A percentile compares a stretch with the other conserved stretches of the same genome.
These are phyloP conservation scores for Mesorhabditis spiculigera DNA, from an alignment of 2,888 invertebrate genomes.

Conservation along the genomic window DNA sequence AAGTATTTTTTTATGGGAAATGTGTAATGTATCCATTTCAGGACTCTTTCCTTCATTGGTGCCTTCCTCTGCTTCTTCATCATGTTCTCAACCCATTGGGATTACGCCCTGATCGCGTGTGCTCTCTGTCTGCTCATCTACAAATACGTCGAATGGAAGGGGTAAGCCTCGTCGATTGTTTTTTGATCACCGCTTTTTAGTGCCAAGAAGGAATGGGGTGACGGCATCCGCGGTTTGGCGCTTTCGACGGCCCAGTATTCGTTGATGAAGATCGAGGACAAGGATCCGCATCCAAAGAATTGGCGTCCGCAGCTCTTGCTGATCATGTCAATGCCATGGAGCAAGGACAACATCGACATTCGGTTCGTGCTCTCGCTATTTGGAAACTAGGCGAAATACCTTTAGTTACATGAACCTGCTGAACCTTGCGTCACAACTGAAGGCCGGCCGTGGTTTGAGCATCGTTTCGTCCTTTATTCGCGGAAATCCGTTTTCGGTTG, in stretches of 20 bases:
- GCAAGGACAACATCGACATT: constrained; percentile 60
- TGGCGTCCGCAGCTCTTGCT: constrained; percentile 97
- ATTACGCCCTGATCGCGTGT: constrained; percentile 87
- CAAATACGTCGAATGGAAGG: constrained; percentile 92
- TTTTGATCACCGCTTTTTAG: constrained; percentile 65
- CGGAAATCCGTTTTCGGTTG: constrained; percentile 65
- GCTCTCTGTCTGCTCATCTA: constrained; percentile 88
- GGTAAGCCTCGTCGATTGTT: constrained; percentile 67
- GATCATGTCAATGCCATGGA: constrained; percentile 75
- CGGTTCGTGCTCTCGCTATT: constrained; percentile 17
- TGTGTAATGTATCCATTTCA: constrained; percentile 50
- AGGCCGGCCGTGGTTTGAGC: constrained; percentile 78
- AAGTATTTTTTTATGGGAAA: constrained; percentile 37
- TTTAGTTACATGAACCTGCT: constrained; percentile 71
- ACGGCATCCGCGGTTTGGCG: constrained; percentile 94
- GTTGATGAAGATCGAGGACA: constrained; percentile 89
- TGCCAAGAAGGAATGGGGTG: constrained; percentile 99
- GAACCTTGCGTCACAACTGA: constrained; percentile 90
- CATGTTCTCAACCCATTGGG: constrained; percentile 98
- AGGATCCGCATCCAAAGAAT: constrained; percentile 97
- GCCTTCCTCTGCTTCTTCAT: constrained; percentile 86
- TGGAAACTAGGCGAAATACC: not conserved
- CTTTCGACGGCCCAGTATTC: constrained; percentile 94
- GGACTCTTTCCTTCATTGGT: constrained; percentile 80
- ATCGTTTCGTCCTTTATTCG: constrained; percentile 79